These are phyloP conservation scores for Typhlomys cinereus DNA, from an alignment of 2,113 vertebrate genomes.

Conservation along the genomic window DNA sequence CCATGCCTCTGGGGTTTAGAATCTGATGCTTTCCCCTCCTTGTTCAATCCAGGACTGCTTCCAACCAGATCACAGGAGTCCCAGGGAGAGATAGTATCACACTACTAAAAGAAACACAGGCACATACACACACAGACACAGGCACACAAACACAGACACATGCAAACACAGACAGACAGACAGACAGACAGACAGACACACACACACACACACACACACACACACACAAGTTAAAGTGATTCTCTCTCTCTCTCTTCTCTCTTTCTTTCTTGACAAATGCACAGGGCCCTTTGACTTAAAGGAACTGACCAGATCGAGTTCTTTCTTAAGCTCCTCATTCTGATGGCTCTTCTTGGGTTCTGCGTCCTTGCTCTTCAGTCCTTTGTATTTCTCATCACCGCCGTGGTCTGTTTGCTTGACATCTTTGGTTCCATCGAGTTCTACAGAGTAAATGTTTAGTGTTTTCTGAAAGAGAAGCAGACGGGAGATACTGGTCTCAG, in stretches of 20 bases:
- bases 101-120: background rate
- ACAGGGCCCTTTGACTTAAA: background rate
- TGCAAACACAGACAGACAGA: no score
- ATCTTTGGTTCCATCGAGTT: conserved; percentile 81
- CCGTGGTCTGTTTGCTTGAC: conserved; percentile 45
- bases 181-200: no score
- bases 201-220: no score
- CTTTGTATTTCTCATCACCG: conserved; percentile 74
- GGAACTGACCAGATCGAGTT: conserved; percentile 87
- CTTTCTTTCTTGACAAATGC: no score
- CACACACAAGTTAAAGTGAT: background rate
- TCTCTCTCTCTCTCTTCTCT: no score
- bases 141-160: no score
- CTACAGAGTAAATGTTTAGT: conserved; percentile 82
- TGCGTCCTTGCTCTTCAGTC: conserved; percentile 71
- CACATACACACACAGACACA: no score
- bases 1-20: background rate
- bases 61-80: conserved; percentile 3
- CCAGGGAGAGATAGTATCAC: conserved; percentile 4
- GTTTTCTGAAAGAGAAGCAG: conserved; percentile 80
- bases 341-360: conserved; percentile 74
- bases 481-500: background rate
- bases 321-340: conserved; percentile 85
- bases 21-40: background rate
- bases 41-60: background rate